Evolutionary conservation across 2,113 vertebrate genomes (phyloP).

Genomic region (Hoplias malabaricus): DNA sequence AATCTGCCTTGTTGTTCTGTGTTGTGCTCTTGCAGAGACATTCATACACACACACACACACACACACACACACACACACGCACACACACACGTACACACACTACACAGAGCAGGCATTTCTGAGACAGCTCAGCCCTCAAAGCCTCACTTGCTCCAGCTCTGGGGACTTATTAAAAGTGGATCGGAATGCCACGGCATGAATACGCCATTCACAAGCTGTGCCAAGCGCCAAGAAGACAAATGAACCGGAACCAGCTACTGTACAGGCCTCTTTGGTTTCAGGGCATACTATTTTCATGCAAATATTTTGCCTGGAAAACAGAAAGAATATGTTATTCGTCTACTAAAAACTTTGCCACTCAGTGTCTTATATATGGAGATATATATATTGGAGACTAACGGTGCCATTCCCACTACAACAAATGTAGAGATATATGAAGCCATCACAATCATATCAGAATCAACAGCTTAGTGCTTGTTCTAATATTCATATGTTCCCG

Average conservation of each 20-base stretch:
- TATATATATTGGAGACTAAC: background rate
- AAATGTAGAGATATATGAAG: background rate
- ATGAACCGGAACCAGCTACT: constrained; percentile 22
- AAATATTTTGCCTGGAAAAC: background rate
- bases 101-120: constrained; percentile 29
- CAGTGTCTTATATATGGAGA: background rate
- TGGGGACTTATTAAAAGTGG: constrained; percentile 41
- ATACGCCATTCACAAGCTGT: constrained; percentile 32
- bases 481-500: background rate
- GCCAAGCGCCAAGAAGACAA: background rate
- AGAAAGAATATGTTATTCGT: background rate
- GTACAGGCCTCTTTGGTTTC: background rate
- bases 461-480: background rate
- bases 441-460: too few relatives aligned
- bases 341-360: background rate
- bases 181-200: constrained; percentile 33
- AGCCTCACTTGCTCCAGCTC: constrained; percentile 32
- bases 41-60: constrained; percentile 37
- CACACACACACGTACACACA: constrained; percentile 40
- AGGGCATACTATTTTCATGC: background rate
- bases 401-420: background rate
- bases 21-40: constrained; percentile 10
- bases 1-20: constrained; percentile 46
- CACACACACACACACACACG: constrained; percentile 39
- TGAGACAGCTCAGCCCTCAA: constrained; percentile 25